phyloP scores from a whole-genome alignment of 30 jellyfish, hydroid and myxozoan species.

The Chrysaora quinquecirrha region DNA sequence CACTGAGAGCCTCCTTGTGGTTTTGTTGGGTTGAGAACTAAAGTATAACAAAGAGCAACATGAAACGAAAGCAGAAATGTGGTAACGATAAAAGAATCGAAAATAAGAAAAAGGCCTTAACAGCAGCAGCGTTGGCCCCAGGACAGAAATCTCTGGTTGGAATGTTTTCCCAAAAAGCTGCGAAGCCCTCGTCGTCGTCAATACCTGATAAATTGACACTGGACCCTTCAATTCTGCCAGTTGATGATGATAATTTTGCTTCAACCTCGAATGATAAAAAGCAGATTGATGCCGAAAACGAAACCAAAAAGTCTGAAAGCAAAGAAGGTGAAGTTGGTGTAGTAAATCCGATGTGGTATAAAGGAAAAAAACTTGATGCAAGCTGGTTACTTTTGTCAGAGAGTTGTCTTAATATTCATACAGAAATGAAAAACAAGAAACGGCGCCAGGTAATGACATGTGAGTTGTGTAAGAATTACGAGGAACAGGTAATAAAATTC shows the following conservation, averaged over 20 bases:
- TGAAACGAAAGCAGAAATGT: neutral
- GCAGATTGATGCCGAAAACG: conserved; percentile 19
- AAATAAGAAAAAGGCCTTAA: conserved; percentile 28
- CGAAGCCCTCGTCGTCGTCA: conserved; percentile 37
- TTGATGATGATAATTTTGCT: conserved; percentile 28
- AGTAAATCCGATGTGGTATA: conserved; percentile 38
- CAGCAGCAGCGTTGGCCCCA: conserved; percentile 57
- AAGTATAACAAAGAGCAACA: neutral
- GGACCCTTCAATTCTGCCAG: conserved; percentile 15
- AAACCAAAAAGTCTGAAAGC: conserved; percentile 19
- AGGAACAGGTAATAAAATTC: conserved; percentile 25
- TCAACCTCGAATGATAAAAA: conserved; percentile 19
- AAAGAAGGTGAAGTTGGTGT: conserved; percentile 23
- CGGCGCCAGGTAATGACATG: conserved; percentile 72
- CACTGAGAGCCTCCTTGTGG: too few relatives aligned
- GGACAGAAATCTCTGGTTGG: conserved; percentile 58
- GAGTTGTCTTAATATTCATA: conserved; percentile 50
- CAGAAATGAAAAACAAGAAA: conserved; percentile 65
- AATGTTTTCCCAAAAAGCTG: conserved; percentile 51
- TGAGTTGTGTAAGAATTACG: conserved; percentile 42
- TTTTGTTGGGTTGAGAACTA: too few relatives aligned
- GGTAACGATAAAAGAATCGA: conserved; percentile 9
- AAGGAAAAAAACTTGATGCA: conserved; percentile 15
- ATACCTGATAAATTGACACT: neutral
- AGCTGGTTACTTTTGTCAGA: conserved; percentile 65